Evolutionary conservation across 2,888 invertebrate genomes (phyloP), one percentile per base, ranked within the genome.

Genomic region (Napeogenes sylphis): DNA sequence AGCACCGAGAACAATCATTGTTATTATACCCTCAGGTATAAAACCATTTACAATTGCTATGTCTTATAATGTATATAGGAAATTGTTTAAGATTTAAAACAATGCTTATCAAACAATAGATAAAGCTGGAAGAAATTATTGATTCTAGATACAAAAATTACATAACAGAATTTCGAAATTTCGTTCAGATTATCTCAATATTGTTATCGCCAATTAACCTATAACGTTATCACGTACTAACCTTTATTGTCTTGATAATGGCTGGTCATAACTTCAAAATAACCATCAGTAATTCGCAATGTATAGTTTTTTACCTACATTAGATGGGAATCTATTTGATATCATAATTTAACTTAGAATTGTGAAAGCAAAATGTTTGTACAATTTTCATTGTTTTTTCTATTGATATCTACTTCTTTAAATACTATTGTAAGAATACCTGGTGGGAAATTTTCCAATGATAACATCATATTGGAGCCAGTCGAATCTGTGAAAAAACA

Each of bases 1-100:
- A 56, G 58, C 68, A 66, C 62, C 58, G 64, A 60, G 63, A 63
- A 66, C 66, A 64, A 64, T 68, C 58, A 62, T 66, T 68, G 68
- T 62, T 62, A 68, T 68, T 68, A 66, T 61, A 46, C 61, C 62
- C 60, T 64, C 61, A 66, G 61, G 66, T 56, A 56, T 60, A 46
- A 60, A 63, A 32, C 55, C 63, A 59, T 64, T 62, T 64, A 30
- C 55, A 46, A 38, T 45, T 65, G 59, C 33, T 51, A 30, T 10
- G 12, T 6, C 5, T 38, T 38, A 6, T 38, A 8, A 21, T 21
- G 21, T 21, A 21, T 21, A 21, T 21, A 21, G 21, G 21, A 21
- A 21, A 21, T 21, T 21, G 21, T 21, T 21, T 21, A 21, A 21
- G 21, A 21, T 21, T 21, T 21, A 21, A 21, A 21, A 21, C 21